Base-by-base conservation (phyloP, 2,797 vertebrate species). In the Sebastiscus tertius region DNA sequence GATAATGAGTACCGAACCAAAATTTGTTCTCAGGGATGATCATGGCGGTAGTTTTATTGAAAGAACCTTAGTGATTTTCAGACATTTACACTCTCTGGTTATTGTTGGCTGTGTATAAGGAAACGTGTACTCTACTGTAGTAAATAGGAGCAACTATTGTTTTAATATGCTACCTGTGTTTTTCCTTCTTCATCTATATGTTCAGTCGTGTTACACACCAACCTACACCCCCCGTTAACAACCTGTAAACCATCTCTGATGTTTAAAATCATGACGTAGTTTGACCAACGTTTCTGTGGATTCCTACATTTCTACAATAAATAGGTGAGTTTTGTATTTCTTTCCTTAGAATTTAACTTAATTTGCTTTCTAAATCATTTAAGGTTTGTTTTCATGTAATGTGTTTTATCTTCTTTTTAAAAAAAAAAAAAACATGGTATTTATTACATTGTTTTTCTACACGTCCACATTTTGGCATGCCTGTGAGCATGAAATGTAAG, bases 11-110 rank as follows among this genome's bases (percentile, higher is more conserved):
- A 93, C 90, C 92, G 90, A 95, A 95, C 93, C 94, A 95, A 95
- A 96, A 93, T 90, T 87, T 90, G 88, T 90, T 93, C 95, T 96
- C 95, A 96, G 95, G 95, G 95, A 96, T 94, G 92, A 90, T 86
- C 85, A 72, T 87, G 86, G 79, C 80, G 80, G 81, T 85, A 71
- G 80, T 89, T 82, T 85, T 77, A 76, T 82, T 56, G 60, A 85
- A 84, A 62, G 75, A 88, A 84, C 82, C 52, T 36, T 75, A 73
- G 33, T 73, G 76, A 78, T 83, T 89, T 89, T 83, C 71, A 83
- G 84, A 85, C 75, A 82, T 85, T 79, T 78, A 79, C 79, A 69
- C 78, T 68, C 75, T 87, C 77, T 79, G 82, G 80, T 81, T 74
- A 62, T 80, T 84, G 82, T 91, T 56, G 83, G 87, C 80, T 87